Evolutionary conservation across 2,888 invertebrate species (phyloP).

Genomic region (Pseudanteris insignis): DNA sequence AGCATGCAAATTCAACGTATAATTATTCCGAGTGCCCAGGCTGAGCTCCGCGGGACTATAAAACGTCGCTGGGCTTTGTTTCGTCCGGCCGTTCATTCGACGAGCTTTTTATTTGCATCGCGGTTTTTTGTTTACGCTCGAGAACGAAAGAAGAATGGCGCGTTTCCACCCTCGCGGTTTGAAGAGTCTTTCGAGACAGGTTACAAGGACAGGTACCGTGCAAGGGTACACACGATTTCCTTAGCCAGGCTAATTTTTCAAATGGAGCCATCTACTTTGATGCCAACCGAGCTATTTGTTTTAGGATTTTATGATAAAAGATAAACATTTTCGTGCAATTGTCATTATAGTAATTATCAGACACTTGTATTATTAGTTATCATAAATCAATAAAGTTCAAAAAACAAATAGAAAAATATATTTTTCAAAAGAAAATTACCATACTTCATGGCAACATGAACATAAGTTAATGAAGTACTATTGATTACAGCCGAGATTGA

Average conservation of each 20-base stretch:
- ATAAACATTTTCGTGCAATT: too few species aligned
- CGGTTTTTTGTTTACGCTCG: conserved; percentile 27
- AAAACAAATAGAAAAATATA: too few species aligned
- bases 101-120: conserved; percentile 20
- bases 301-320: too few species aligned
- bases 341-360: too few species aligned
- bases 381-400: too few species aligned
- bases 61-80: conserved; percentile 31
- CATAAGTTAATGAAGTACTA: too few species aligned
- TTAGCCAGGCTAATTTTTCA: neutral
- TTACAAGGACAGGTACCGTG: conserved; percentile 1
- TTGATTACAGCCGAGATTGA: too few species aligned
- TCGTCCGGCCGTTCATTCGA: conserved; percentile 1
- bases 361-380: too few species aligned
- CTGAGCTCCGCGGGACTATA: conserved; percentile 39
- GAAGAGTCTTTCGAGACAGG: neutral
- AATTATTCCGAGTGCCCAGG: conserved; percentile 62
- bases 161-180: conserved; percentile 10
- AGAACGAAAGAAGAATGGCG: conserved; percentile 7
- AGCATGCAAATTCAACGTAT: conserved; percentile 62
- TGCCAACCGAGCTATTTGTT: too few species aligned
- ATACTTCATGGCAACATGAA: too few species aligned
- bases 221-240: conserved; percentile 1
- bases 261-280: too few species aligned
- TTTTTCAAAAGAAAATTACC: too few species aligned